Evolutionary conservation across 2,797 vertebrate genomes (phyloP).

Genomic region (Rhynchonycteris naso): DNA sequence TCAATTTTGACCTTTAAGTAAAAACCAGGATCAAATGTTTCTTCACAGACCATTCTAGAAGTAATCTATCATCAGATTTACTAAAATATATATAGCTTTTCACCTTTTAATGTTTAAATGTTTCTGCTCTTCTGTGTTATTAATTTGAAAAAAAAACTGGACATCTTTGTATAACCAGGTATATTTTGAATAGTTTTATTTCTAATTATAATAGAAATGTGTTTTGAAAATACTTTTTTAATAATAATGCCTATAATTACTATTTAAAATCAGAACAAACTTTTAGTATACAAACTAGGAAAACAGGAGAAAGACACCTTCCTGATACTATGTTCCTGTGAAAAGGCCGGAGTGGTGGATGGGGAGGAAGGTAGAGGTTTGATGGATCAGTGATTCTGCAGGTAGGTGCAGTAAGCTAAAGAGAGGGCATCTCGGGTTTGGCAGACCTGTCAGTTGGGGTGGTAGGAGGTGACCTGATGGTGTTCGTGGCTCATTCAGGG

Average conservation of each 20-base stretch:
- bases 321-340: not conserved
- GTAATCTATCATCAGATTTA: not conserved
- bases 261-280: not conserved
- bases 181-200: conserved; percentile 42
- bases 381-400: not conserved
- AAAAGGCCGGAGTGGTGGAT: too few relatives aligned
- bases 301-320: not conserved
- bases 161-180: not conserved
- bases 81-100: not conserved
- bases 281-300: not conserved
- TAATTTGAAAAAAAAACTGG: not conserved
- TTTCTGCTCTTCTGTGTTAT: not conserved
- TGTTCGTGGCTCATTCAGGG: not conserved
- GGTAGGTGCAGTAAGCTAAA: not conserved
- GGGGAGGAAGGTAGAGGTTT: not conserved
- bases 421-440: not conserved
- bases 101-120: not conserved
- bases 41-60: not conserved
- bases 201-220: conserved; percentile 35
- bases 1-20: not conserved
- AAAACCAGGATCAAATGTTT: not conserved
- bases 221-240: conserved; percentile 15
- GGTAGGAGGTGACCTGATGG: not conserved
- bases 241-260: not conserved
- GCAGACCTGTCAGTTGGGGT: not conserved